Evolutionary conservation across 2,888 invertebrate genomes (phyloP).

Genomic region (Phyto melanocephala): DNA sequence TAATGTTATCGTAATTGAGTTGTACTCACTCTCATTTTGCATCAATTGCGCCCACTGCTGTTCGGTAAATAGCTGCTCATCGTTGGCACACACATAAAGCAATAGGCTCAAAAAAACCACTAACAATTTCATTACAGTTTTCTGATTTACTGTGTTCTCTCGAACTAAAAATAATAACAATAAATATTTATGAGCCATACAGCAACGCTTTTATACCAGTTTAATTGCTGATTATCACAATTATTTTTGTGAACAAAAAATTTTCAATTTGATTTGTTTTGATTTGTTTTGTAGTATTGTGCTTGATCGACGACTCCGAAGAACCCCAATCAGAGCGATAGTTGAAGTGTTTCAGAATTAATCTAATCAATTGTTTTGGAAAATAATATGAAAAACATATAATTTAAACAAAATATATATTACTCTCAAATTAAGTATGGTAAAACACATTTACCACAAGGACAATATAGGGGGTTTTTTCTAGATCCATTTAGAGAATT

Average conservation of each 20-base stretch:
- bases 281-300: no score
- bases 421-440: no score
- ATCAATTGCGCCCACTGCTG: constrained; percentile 69
- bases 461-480: no score
- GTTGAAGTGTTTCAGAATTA: no score
- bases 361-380: no score
- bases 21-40: constrained; percentile 69
- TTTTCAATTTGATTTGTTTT: not conserved
- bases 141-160: not conserved
- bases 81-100: constrained; percentile 69
- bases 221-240: not conserved
- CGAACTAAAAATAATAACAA: not conserved
- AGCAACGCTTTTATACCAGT: constrained; percentile 69
- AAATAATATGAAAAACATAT: not conserved
- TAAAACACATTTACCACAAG: no score
- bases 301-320: no score
- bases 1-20: no score
- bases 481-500: no score
- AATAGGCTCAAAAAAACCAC: constrained; percentile 68
- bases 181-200: not conserved
- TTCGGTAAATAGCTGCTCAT: constrained; percentile 69
- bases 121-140: constrained; percentile 67
- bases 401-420: no score
- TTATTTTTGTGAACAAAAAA: not conserved
- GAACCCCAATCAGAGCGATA: no score